Base-by-base conservation (phyloP, 2,113 vertebrate species). In the Pterophyllum scalare region DNA sequence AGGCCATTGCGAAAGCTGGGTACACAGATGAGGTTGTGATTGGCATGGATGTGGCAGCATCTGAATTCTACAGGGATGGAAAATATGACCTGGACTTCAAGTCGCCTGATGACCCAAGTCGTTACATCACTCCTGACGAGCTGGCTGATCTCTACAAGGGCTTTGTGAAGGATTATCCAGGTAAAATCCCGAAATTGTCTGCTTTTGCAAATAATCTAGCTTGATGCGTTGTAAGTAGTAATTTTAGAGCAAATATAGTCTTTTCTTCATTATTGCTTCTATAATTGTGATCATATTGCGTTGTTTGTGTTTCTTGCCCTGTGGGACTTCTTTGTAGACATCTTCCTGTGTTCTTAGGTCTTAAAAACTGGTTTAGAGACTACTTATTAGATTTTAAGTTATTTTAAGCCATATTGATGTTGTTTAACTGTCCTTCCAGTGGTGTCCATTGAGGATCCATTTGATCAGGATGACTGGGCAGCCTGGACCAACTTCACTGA, bases 51-150 rank as follows among this genome's bases (percentile, higher is more conserved):
- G 98, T 99, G 40, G 98, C 98, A 1, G 98, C 98, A 0, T 99
- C 98, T 0, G 98, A 99, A 88, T 99, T 99, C 94, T 98, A 94
- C 93, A 92, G 96, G 0, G 94, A 97, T 0, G 98, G 98, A 11
- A 98, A 98, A 72, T 99, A 99, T 0, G 98, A 99, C 93, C 93
- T 99, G 95, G 98, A 99, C 94, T 99, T 99, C 96, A 99, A 99
- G 96, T 99, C 98, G 31, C 97, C 98, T 0, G 97, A 99, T 26
- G 96, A 99, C 26, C 93, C 97, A 59, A 96, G 92, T 93, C 96
- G 98, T 87, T 95, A 99, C 90, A 98, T 99, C 91, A 83, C 94
- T 9, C 95, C 97, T 0, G 97, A 98, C 35, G 93, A 99, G 92
- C 96, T 99, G 92, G 97, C 96, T 80, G 96, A 99, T 75, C 96